These are phyloP conservation scores for Phylloscopus trochilus DNA, from an alignment of 2,113 vertebrate species.

Conservation along the genomic window DNA sequence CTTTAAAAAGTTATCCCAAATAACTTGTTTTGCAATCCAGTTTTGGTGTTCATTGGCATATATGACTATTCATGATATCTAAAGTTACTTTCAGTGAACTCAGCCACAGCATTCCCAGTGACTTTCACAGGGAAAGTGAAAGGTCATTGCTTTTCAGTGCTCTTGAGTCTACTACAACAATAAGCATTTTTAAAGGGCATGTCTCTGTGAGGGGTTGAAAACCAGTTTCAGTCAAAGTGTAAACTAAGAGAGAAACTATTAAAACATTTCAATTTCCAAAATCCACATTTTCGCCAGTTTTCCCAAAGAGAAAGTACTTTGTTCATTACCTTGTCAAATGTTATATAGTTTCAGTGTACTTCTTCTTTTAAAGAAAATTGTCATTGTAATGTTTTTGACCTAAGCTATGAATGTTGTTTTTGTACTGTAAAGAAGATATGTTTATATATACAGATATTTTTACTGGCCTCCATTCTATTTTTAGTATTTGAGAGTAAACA, in stretches of 20 bases:
- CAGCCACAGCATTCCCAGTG: background rate
- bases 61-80: background rate
- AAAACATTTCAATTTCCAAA: background rate
- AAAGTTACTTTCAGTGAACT: background rate
- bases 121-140: background rate
- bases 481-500: background rate
- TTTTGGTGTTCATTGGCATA: background rate
- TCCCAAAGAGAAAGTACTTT: background rate
- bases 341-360: background rate
- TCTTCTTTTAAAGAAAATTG: background rate
- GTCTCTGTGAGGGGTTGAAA: background rate
- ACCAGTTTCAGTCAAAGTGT: background rate
- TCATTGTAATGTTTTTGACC: background rate
- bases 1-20: background rate
- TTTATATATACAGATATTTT: too few relatives aligned
- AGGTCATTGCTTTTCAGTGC: background rate
- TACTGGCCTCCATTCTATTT: background rate
- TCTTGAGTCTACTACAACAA: background rate
- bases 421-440: background rate
- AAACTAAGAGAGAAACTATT: background rate
- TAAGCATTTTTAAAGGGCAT: background rate
- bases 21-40: background rate
- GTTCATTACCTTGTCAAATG: background rate
- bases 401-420: background rate
- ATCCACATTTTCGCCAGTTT: background rate